phyloP scores from a whole-genome alignment of 2,797 vertebrate genomes.

The Enteromius thamalakanensis region DNA sequence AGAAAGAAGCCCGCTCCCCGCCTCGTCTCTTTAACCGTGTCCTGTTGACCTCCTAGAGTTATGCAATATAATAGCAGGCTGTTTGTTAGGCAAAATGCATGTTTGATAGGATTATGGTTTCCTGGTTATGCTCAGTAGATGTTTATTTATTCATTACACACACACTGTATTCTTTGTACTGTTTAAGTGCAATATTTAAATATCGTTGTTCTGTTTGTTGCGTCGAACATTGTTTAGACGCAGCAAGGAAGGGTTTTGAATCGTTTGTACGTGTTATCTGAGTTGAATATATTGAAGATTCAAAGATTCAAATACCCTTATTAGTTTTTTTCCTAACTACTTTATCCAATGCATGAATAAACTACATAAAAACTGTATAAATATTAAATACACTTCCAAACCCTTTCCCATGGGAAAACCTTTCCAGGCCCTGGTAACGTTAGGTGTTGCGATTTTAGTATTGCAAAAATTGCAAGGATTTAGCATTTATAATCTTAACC shows the following conservation, averaged over 20 bases:
- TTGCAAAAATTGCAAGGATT: background rate
- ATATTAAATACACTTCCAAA: background rate
- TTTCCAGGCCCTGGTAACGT: background rate
- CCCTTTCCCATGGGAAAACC: background rate
- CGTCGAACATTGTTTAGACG: background rate
- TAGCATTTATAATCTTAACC: background rate
- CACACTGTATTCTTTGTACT: background rate
- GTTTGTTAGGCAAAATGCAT: conserved; percentile 6
- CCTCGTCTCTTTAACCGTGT: conserved; percentile 12
- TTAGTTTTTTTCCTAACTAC: background rate
- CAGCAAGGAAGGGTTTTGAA: background rate
- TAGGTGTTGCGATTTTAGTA: background rate
- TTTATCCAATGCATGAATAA: background rate
- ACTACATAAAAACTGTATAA: background rate
- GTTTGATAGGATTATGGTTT: background rate
- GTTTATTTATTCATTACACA: background rate
- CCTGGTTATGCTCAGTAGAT: background rate
- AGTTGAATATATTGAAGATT: background rate
- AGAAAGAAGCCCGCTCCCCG: background rate
- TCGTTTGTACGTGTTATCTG: background rate
- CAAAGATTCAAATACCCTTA: background rate
- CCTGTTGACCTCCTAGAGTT: conserved; percentile 37
- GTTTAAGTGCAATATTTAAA: background rate
- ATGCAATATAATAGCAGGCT: conserved; percentile 6
- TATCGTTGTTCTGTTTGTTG: background rate